phyloP scores from a whole-genome alignment of 2,888 invertebrate genomes.

The Trichogramma dendrolimi region DNA sequence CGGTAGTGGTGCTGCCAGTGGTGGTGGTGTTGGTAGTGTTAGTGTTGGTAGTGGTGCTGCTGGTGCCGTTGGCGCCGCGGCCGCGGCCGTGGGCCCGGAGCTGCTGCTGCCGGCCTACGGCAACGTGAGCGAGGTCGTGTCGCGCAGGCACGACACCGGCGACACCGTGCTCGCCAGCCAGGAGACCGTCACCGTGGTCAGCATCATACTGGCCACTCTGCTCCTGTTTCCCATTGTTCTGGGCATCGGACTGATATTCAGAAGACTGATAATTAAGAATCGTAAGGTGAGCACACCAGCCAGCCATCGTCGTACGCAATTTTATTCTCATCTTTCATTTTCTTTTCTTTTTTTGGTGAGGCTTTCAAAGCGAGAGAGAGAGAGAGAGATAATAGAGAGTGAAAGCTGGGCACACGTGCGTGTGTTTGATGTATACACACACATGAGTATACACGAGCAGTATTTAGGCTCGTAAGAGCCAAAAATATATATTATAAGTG shows the following conservation, averaged over 20 bases:
- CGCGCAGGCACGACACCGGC: conserved; percentile 47
- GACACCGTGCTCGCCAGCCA: conserved; percentile 45
- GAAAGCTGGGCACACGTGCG: too few species aligned
- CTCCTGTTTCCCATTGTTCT: conserved; percentile 52
- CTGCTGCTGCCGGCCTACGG: conserved; percentile 33
- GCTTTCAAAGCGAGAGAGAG: not conserved
- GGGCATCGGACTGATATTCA: conserved; percentile 50
- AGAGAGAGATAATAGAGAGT: not conserved
- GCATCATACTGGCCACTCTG: conserved; percentile 51
- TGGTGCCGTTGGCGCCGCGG: conserved; percentile 30
- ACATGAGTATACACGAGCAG: too few species aligned
- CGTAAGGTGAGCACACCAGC: conserved; percentile 44
- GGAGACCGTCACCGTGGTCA: conserved; percentile 50
- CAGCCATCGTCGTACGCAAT: not conserved
- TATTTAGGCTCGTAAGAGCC: too few species aligned
- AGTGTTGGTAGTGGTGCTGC: conserved; percentile 15
- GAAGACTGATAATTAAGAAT: conserved; percentile 52
- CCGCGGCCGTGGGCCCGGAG: conserved; percentile 23
- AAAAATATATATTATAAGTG: too few species aligned
- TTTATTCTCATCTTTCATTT: not conserved
- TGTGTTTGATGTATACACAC: too few species aligned
- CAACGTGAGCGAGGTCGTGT: conserved; percentile 49
- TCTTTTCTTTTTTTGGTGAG: not conserved
- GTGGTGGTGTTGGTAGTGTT: conserved; percentile 15
- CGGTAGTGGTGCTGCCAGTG: conserved; percentile 32